A percentile compares a stretch with the other conserved stretches of the same genome.
Conservation (phyloP, 2,888 invertebrate species). For the Apoda limacodes region DNA sequence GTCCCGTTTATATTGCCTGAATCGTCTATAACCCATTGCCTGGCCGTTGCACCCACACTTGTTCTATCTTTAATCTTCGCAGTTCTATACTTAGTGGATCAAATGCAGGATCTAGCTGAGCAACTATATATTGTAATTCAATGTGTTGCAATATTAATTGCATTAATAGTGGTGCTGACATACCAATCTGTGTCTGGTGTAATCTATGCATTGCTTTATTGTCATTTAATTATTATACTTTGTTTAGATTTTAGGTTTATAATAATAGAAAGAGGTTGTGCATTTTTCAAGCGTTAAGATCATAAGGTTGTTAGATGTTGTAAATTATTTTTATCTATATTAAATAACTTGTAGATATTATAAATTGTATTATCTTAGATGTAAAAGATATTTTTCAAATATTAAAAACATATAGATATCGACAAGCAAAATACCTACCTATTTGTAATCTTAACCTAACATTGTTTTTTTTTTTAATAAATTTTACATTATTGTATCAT, state of each 20-base stretch:
- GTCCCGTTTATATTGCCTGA: slow-evolving; percentile 43
- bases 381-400: no score
- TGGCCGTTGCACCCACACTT: slow-evolving; percentile 49
- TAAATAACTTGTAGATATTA: no score
- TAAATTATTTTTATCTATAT: no score
- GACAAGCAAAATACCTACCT: no score
- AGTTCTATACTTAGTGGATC: slow-evolving; percentile 56
- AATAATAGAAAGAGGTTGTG: slow-evolving; percentile 40
- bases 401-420: no score
- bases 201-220: slow-evolving; percentile 45
- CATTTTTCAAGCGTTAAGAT: no score
- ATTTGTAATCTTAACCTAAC: no score
- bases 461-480: no score
- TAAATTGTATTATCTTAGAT: no score
- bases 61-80: slow-evolving; percentile 49
- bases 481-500: no score
- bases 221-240: slow-evolving; percentile 44
- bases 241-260: slow-evolving; percentile 44
- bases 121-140: slow-evolving; percentile 43
- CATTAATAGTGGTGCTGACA: slow-evolving; percentile 27
- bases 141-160: slow-evolving; percentile 30
- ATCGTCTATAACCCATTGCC: slow-evolving; percentile 40
- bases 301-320: no score
- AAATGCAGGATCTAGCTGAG: slow-evolving; percentile 53
- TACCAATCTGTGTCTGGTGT: slow-evolving; percentile 23